Evolutionary conservation across 1,140 invertebrate species (phyloP), one percentile per base, ranked within the genome.

Genomic region (Parapsyche elsis): DNA sequence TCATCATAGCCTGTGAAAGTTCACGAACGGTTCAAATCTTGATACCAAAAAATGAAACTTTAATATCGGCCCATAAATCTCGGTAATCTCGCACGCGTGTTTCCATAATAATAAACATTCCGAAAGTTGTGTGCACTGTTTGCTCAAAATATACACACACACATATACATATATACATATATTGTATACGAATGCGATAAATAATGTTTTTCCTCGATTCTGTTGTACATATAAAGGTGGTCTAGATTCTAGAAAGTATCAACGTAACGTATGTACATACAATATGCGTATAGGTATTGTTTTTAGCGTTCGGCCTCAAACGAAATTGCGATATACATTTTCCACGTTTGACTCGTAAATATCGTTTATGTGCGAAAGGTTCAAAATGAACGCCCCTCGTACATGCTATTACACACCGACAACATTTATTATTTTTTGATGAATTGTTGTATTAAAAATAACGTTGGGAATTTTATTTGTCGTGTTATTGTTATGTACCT

Each of bases 31-130:
- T 38, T 23, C 38, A 49, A 53, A 74, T 74, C 71, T 38, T 74
- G 71, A 74, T 74, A 74, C 38, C 30, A 9, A 53, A 74, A 71
- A 74, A 74, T 74, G 71, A 74, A 74, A 74, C 71, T 74, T 74
- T 53, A 74, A 74, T 74, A 74, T 74, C 71, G 71, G 30, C 45
- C 19, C 45, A 74, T 74, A 74, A 49, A 74, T 74, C 71, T 74
- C 19, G 7, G 71, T 38, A 53, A 74, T 46, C 71, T 74, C 71
- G 45, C 71, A 74, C 71, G 71, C 38, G 45, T 53, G 38, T 49
- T 74, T 7, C 71, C 71, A 49, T 53, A 53, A 71, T 71, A 71
- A 71, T 44, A 71, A 71, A 38, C 24, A 71, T 71, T 71, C 30
- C 5, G 24, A 71, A 71, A 71, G 30, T 61, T 61, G 67, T 26